Evolutionary conservation across 1,140 invertebrate species (phyloP).

Genomic region (Brachionus paranguensis): DNA sequence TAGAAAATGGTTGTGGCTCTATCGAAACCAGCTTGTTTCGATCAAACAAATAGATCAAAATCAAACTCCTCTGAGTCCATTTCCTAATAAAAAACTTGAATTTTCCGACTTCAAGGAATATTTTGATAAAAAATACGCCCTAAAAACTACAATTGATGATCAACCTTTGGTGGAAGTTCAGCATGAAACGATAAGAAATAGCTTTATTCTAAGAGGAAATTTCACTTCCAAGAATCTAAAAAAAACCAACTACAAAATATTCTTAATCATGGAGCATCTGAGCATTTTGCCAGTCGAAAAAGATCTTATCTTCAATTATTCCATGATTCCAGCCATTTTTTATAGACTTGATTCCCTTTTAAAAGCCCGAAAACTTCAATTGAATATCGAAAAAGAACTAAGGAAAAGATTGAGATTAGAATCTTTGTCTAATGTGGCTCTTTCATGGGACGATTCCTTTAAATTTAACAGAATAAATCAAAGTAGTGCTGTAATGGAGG

Average conservation of each 20-base stretch:
- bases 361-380: background rate
- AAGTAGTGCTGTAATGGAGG: background rate
- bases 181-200: background rate
- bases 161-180: conserved; percentile 26
- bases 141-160: background rate
- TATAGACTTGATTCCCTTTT: conserved; percentile 5
- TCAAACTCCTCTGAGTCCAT: background rate
- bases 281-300: background rate
- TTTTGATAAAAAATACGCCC: background rate
- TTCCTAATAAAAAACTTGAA: background rate
- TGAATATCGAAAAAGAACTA: background rate
- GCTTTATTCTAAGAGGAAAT: background rate
- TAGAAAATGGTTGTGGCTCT: background rate
- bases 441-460: background rate
- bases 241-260: background rate
- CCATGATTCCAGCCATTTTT: conserved; percentile 18
- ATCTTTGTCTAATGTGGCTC: background rate
- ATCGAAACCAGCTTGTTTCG: background rate
- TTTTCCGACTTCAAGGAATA: background rate
- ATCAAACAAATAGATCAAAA: background rate
- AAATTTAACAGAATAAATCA: background rate
- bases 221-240: background rate
- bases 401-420: background rate
- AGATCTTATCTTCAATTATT: background rate
- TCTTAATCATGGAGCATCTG: conserved; percentile 13